These are phyloP conservation scores for Drosophila bipectinata DNA, from an alignment of 1,140 invertebrate genomes.

Conservation along the genomic window DNA sequence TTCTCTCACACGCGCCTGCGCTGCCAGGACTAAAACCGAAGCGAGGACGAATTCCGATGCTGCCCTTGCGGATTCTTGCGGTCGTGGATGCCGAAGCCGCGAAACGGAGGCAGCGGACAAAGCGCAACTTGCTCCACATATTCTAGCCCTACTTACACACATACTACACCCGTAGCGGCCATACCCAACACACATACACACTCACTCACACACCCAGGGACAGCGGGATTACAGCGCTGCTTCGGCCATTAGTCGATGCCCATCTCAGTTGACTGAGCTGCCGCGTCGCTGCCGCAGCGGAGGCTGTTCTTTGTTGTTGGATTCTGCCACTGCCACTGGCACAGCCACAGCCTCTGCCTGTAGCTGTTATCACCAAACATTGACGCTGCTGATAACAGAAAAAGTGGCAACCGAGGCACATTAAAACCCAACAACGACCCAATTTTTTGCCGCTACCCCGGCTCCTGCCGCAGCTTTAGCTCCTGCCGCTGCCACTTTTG, in stretches of 20 bases:
- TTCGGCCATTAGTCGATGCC: constrained; percentile 45
- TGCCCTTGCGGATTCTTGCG: constrained; percentile 20
- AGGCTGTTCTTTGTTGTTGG: constrained; percentile 49
- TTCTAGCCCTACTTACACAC: constrained; percentile 79
- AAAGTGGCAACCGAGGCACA: constrained; percentile 65
- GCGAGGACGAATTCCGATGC: constrained; percentile 30
- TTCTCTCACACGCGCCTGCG: constrained; percentile 21
- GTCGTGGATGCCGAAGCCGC: constrained; percentile 19
- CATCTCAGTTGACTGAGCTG: constrained; percentile 33
- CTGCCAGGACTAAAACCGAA: constrained; percentile 44
- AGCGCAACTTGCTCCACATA: constrained; percentile 78
- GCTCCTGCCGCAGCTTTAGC: constrained; percentile 1
- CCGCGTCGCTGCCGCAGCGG: constrained; percentile 41
- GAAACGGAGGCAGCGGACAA: constrained; percentile 48
- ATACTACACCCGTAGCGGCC: constrained; percentile 29
- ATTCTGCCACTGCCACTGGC: constrained; percentile 5
- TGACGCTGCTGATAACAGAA: constrained; percentile 71
- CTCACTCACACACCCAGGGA: constrained; percentile 5
- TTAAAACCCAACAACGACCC: constrained; percentile 67
- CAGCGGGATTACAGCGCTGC: constrained; percentile 64
- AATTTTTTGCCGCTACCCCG: constrained; percentile 55
- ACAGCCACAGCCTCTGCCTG: constrained; percentile 32
- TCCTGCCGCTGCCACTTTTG: constrained; percentile 3
- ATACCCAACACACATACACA: constrained; percentile 11
- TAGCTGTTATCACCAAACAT: constrained; percentile 70